Evolutionary conservation across 2,888 invertebrate species (phyloP).

Genomic region (Synanthedon tipuliformis): DNA sequence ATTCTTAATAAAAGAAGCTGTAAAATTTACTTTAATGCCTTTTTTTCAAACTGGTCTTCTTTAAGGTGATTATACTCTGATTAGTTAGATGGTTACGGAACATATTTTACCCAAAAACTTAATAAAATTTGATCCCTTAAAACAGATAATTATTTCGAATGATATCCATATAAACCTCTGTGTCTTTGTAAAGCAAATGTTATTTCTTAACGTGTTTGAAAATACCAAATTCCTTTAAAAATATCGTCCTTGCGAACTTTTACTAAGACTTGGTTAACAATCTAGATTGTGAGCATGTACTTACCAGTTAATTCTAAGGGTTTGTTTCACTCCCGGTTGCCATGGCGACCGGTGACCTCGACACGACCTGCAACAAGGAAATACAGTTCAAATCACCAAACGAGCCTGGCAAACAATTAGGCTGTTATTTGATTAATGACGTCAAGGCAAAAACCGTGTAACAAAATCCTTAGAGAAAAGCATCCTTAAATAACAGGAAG

Average conservation of each 20-base stretch:
- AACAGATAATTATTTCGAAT: background rate
- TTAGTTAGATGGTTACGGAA: too few relatives aligned
- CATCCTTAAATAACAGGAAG: too few relatives aligned
- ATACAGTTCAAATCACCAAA: background rate
- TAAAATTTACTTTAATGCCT: too few relatives aligned
- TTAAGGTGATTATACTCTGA: too few relatives aligned
- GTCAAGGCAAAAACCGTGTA: too few relatives aligned
- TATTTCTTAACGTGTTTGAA: background rate
- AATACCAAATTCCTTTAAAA: background rate
- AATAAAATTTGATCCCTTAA: background rate
- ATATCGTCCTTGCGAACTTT: background rate
- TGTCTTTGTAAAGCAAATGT: background rate
- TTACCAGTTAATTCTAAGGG: conserved; percentile 51
- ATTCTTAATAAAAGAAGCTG: too few relatives aligned
- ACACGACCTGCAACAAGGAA: conserved; percentile 39
- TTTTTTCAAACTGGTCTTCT: too few relatives aligned
- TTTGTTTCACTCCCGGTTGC: conserved; percentile 54
- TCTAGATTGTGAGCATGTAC: conserved; percentile 12
- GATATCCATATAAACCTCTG: background rate
- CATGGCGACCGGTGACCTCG: conserved; percentile 55
- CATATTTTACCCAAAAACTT: too few relatives aligned
- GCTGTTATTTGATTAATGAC: too few relatives aligned
- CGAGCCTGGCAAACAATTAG: too few relatives aligned
- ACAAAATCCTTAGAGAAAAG: too few relatives aligned
- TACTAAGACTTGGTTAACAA: too few relatives aligned